These are phyloP conservation scores for Enteromius radiatus DNA, from an alignment of 2,797 vertebrate genomes.

Conservation along the genomic window DNA sequence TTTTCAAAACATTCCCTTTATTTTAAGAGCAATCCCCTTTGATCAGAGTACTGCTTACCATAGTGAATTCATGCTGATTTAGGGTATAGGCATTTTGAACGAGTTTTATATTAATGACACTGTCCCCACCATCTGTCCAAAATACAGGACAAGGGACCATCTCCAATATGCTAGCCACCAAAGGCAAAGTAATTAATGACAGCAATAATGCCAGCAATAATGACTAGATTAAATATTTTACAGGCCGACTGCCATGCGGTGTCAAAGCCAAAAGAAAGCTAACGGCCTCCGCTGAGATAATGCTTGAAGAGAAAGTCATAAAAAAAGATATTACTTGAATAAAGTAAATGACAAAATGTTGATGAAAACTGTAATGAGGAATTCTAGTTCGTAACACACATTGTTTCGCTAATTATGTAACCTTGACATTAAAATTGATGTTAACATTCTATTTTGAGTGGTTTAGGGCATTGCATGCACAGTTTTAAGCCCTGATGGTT, in stretches of 20 bases:
- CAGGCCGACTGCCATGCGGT: constrained; percentile 86
- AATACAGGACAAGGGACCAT: constrained; percentile 83
- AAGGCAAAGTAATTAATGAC: constrained; percentile 97
- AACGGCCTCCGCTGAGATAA: constrained; percentile 53
- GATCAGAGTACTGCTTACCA: constrained; percentile 75
- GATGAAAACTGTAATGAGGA: constrained; percentile 18
- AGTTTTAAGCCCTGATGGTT: not conserved
- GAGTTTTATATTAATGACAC: constrained; percentile 97
- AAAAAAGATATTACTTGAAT: constrained; percentile 43
- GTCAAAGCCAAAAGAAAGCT: constrained; percentile 63
- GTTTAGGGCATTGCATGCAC: not conserved
- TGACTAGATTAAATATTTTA: constrained; percentile 96
- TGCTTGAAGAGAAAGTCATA: constrained; percentile 46
- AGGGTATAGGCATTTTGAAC: constrained; percentile 88
- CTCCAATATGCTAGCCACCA: constrained; percentile 95
- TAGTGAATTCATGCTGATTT: constrained; percentile 84
- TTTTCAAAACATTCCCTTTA: constrained; percentile 1
- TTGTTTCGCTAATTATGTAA: not conserved
- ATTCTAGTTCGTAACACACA: not conserved
- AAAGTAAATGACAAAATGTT: constrained; percentile 37
- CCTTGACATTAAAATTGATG: not conserved
- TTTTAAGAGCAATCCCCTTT: constrained; percentile 76
- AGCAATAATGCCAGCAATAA: constrained; percentile 95
- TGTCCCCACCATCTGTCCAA: constrained; percentile 93
- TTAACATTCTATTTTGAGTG: not conserved